Base-by-base conservation (phyloP, 2,113 vertebrate species). In the Pelusios castaneus region DNA sequence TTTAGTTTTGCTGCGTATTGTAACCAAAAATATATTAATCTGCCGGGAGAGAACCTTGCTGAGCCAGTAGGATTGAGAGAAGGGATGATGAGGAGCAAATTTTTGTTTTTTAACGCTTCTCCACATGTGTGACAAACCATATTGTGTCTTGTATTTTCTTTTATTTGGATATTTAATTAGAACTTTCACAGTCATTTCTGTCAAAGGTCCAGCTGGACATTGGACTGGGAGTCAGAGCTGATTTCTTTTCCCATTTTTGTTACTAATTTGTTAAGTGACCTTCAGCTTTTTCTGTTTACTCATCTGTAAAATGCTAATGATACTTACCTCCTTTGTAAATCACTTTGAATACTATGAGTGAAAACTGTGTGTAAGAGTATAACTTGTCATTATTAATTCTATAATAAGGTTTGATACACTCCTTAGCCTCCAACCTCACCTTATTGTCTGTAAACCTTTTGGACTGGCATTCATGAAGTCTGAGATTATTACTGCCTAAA, bases 401-500 rank as follows among this genome's bases (percentile, higher is more conserved):
- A 17, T 41, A 55, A 9, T 85, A 8, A 55, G 41, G 41, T 63
- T 25, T 82, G 3, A 79, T 90, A 77, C 77, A 75, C 85, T 89
- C 87, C 94, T 95, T 82, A 73, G 56, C 90, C 92, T 75, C 1
- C 0, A 77, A 22, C 90, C 95, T 90, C 52, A 54, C 76, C 91
- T 85, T 90, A 47, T 38, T 38, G 63, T 9, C 2, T 38, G 58
- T 92, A 85, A 93, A 92, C 79, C 83, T 27, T 38, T 89, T 16
- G 14, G 29, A 79, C 79, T 91, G 86, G 43, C 88, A 93, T 92
- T 92, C 83, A 24, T 90, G 94, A 77, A 92, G 21, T 56, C 5
- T 70, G 52, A 41, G 92, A 84, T 91, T 87, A 89, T 90, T 92
- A 91, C 84, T 91, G 25, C 47, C 49, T 82, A 89, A 47, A 84